Percentiles rank a stretch among this genome's conserved stretches.
phyloP scores from a whole-genome alignment of 2,888 invertebrate genomes.

The Ferdinandea cuprea region DNA sequence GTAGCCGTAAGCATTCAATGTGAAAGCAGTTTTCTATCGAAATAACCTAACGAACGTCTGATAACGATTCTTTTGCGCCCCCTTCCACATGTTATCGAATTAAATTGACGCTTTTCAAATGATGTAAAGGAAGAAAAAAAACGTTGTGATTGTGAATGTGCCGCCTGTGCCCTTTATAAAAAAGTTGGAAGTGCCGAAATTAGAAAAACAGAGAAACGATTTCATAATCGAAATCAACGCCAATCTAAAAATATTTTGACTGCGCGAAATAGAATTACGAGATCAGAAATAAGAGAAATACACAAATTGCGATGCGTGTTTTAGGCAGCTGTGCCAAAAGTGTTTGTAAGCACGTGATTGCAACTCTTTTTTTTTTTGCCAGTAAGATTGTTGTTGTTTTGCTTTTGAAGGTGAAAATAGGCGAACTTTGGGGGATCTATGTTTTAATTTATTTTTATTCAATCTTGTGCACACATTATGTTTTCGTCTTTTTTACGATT shows the following conservation, averaged over 20 bases:
- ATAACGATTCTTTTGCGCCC: constrained; percentile 45
- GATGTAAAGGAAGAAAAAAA: constrained; percentile 11
- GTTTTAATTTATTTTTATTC: neutral
- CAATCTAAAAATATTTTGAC: constrained; percentile 71
- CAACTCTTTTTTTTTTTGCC: constrained; percentile 13
- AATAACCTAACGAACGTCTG: constrained; percentile 57
- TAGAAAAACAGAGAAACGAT: constrained; percentile 35
- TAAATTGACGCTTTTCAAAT: constrained; percentile 29
- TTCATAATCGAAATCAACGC: constrained; percentile 72
- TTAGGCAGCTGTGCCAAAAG: constrained; percentile 60
- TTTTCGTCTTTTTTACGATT: constrained; percentile 6
- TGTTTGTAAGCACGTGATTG: constrained; percentile 74
- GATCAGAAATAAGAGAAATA: constrained; percentile 50
- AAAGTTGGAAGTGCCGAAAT: neutral
- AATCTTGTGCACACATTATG: neutral
- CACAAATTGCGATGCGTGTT: constrained; percentile 61
- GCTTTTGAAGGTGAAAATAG: constrained; percentile 16
- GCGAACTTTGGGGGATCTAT: constrained; percentile 1
- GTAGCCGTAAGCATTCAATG: constrained; percentile 64
- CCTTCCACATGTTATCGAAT: constrained; percentile 77
- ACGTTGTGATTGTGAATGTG: neutral
- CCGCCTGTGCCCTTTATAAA: neutral
- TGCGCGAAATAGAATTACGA: constrained; percentile 72
- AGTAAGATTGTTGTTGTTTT: neutral
- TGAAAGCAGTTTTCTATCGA: constrained; percentile 57